Conservation (phyloP, 2,797 vertebrate genomes). For the Bovichtus diacanthus region DNA sequence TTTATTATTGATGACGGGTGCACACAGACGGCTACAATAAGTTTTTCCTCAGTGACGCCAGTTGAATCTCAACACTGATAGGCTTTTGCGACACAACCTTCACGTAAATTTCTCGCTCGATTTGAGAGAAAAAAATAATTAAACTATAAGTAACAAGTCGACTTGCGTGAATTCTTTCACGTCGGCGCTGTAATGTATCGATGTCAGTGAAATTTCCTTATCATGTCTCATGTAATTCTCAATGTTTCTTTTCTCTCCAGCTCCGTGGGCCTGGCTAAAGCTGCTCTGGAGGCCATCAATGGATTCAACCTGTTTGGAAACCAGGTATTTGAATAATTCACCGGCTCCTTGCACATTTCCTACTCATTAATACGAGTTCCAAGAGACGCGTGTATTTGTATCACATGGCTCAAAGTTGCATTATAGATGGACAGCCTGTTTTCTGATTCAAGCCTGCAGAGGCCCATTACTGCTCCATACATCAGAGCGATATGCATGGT, state of each 20-base stretch:
- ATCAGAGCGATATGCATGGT: constrained; percentile 1
- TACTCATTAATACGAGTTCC: neutral
- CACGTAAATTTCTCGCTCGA: too few relatives aligned
- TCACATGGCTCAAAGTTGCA: constrained; percentile 1
- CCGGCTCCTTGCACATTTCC: neutral
- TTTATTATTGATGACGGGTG: too few relatives aligned
- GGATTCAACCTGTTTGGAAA: constrained; percentile 99
- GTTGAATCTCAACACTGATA: too few relatives aligned
- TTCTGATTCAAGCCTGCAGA: constrained; percentile 20
- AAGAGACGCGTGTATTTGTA: neutral
- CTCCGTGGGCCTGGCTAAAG: constrained; percentile 97
- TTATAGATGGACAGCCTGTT: constrained; percentile 23
- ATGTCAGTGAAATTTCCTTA: neutral
- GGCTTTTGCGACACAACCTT: too few relatives aligned
- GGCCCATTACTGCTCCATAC: constrained; percentile 8
- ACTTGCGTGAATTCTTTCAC: too few relatives aligned
- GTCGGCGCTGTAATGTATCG: neutral
- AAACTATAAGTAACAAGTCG: too few relatives aligned
- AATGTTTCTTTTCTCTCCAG: constrained; percentile 74
- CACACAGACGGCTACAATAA: too few relatives aligned
- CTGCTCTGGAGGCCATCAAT: constrained; percentile 97
- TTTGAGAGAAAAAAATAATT: too few relatives aligned
- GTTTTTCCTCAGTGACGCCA: too few relatives aligned
- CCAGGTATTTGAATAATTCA: constrained; percentile 87
- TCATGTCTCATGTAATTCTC: constrained; percentile 2